Evolutionary conservation across 2,113 vertebrate genomes (phyloP).

Genomic region (Dipodomys ordii): DNA sequence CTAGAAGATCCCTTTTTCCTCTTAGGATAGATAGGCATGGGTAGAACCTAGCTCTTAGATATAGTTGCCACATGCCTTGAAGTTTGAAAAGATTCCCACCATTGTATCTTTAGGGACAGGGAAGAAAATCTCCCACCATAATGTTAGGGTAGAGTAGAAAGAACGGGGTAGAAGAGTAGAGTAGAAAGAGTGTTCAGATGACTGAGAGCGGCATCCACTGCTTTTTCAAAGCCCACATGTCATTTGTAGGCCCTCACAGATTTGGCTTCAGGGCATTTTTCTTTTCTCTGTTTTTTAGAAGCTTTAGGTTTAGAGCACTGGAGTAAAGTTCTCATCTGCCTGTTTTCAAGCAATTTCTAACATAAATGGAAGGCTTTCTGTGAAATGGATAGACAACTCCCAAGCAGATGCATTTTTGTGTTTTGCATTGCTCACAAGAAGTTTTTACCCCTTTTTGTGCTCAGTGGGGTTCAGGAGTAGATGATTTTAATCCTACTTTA

Average conservation of each 20-base stretch:
- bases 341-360: constrained; percentile 2
- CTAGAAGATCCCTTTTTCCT: background rate
- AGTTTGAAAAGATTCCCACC: background rate
- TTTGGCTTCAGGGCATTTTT: background rate
- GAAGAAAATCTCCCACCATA: background rate
- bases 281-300: background rate
- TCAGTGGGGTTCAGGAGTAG: background rate
- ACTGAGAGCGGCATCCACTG: background rate
- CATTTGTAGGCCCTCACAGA: background rate
- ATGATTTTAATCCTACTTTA: background rate
- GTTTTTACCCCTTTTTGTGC: background rate
- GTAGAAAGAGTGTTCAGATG: background rate
- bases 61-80: background rate
- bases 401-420: background rate
- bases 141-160: too few relatives aligned
- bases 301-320: background rate
- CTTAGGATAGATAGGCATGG: background rate
- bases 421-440: background rate
- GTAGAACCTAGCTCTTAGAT: background rate
- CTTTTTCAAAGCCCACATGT: constrained; percentile 7
- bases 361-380: background rate
- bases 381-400: background rate
- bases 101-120: background rate
- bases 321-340: background rate
- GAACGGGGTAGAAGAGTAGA: background rate